phyloP scores from a whole-genome alignment of 1,140 invertebrate species.

The Subanguina moxae region DNA sequence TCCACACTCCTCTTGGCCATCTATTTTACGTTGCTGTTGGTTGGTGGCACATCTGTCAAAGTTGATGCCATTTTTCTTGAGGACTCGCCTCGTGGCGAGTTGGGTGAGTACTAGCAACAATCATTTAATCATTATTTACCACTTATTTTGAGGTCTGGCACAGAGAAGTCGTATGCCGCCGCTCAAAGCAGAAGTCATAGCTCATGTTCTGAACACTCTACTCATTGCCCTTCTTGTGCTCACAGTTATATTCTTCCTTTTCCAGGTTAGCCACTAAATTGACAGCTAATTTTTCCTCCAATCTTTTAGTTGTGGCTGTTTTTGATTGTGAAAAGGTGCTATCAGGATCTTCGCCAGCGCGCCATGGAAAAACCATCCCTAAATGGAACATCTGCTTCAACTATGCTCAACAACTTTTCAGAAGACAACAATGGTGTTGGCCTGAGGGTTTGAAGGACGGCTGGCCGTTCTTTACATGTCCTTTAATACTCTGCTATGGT shows the following conservation, averaged over 20 bases:
- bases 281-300: neutral
- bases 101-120: constrained; percentile 25
- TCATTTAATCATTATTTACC: neutral
- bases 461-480: too few relatives aligned
- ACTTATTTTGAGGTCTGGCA: constrained; percentile 18
- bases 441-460: too few relatives aligned
- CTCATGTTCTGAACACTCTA: constrained; percentile 15
- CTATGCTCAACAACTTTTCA: neutral
- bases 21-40: constrained; percentile 27
- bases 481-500: too few relatives aligned
- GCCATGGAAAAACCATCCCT: constrained; percentile 12
- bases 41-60: constrained; percentile 39
- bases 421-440: neutral
- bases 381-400: constrained; percentile 1
- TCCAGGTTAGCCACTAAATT: neutral
- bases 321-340: constrained; percentile 16
- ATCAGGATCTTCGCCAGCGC: neutral
- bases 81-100: constrained; percentile 30
- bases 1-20: constrained; percentile 17
- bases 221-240: constrained; percentile 13
- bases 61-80: constrained; percentile 36
- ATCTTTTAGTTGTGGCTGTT: constrained; percentile 31
- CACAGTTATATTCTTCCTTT: constrained; percentile 8
- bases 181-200: constrained; percentile 9
- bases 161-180: constrained; percentile 9